Percentiles rank a stretch among this genome's conserved stretches.
Conservation (phyloP, 2,888 invertebrate species). For the Lampropteryx suffumata region DNA sequence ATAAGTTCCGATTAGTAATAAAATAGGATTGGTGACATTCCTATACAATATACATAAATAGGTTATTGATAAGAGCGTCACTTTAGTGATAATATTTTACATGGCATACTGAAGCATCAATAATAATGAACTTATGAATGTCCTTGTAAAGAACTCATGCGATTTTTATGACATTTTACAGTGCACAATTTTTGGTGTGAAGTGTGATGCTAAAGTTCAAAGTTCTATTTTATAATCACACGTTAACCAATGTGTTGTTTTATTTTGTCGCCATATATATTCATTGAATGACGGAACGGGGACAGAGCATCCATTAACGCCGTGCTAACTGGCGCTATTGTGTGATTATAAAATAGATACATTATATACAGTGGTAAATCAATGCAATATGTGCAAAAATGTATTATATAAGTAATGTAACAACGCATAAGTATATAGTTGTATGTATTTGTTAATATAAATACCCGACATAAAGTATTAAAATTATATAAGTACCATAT, state of each 20-base stretch:
- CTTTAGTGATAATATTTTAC: conserved; percentile 41
- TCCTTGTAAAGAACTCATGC: no score
- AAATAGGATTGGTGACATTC: conserved; percentile 48
- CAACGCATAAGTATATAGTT: conserved; percentile 47
- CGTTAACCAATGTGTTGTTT: no score
- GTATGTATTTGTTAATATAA: conserved; percentile 77
- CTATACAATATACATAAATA: no score
- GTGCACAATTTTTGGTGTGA: conserved; percentile 15
- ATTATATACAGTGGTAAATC: conserved; percentile 17
- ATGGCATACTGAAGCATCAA: conserved; percentile 27
- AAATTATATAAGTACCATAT: conserved; percentile 65
- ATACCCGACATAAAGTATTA: conserved; percentile 74
- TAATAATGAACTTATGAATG: no score
- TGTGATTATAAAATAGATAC: no score
- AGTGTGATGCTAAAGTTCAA: conserved; percentile 26
- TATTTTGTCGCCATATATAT: no score
- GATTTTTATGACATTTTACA: background rate
- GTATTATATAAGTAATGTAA: conserved; percentile 67
- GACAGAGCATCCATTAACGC: no score
- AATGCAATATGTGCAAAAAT: conserved; percentile 55
- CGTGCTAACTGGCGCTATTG: no score
- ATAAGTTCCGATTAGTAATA: conserved; percentile 53
- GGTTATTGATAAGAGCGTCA: conserved; percentile 40
- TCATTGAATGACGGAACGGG: no score
- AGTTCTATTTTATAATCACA: no score